Evolutionary conservation across 2,113 vertebrate species (phyloP).

Genomic region (Ammodytes marinus): DNA sequence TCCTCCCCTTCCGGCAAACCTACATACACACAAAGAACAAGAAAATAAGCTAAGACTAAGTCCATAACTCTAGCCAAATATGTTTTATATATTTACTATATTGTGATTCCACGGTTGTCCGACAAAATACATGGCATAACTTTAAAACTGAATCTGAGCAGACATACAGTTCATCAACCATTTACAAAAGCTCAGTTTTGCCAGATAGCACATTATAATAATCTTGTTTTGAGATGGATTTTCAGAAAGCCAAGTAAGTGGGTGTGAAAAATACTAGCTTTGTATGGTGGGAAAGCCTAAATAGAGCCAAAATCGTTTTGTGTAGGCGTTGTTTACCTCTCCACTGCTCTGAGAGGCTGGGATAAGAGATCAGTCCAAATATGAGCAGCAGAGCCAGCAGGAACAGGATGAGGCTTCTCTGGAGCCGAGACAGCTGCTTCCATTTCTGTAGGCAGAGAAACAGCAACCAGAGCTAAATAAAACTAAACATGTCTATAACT

Average conservation of each 20-base stretch:
- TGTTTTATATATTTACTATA: background rate
- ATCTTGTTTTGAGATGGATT: background rate
- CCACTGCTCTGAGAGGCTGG: conserved; percentile 85
- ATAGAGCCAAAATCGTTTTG: background rate
- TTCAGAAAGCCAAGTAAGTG: background rate
- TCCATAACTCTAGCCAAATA: background rate
- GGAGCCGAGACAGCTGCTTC: conserved; percentile 96
- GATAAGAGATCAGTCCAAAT: conserved; percentile 87
- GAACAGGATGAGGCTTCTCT: conserved; percentile 91
- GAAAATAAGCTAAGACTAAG: background rate
- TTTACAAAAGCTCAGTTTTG: conserved; percentile 3
- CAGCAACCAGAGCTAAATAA: conserved; percentile 16
- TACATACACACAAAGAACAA: conserved; percentile 45
- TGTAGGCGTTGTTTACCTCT: conserved; percentile 82
- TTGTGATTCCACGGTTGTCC: background rate
- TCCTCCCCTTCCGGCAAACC: conserved; percentile 79
- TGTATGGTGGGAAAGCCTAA: background rate
- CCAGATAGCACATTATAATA: background rate
- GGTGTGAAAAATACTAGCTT: background rate
- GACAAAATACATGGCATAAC: background rate
- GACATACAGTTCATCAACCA: background rate
- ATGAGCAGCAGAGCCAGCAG: conserved; percentile 86
- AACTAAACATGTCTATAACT: background rate
- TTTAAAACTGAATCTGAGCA: background rate
- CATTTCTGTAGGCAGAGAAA: conserved; percentile 88